Conservation (phyloP, 2,113 vertebrate species). For the Brachyhypopomus occidentalis region DNA sequence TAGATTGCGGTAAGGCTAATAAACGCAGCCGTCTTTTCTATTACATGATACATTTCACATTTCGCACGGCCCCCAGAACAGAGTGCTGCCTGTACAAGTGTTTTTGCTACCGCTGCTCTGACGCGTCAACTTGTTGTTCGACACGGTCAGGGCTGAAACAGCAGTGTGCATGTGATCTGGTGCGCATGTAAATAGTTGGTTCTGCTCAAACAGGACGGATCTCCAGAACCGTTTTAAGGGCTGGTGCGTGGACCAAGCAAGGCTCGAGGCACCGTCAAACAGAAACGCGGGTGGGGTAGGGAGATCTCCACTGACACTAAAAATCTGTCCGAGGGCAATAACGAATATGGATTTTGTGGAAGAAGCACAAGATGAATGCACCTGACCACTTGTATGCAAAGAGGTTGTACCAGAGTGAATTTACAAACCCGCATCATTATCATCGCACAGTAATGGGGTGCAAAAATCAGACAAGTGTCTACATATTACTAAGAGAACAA, state of each 20-base stretch:
- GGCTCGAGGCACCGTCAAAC: background rate
- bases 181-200: slow-evolving; percentile 7
- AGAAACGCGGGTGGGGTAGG: background rate
- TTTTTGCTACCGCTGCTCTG: slow-evolving; percentile 31
- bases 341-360: background rate
- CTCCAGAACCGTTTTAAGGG: background rate
- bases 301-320: background rate
- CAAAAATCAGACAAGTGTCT: background rate
- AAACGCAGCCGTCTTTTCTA: slow-evolving; percentile 9
- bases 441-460: slow-evolving; percentile 12
- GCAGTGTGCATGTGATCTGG: slow-evolving; percentile 26
- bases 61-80: slow-evolving; percentile 13
- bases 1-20: slow-evolving; percentile 15
- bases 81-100: slow-evolving; percentile 26
- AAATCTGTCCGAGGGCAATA: slow-evolving; percentile 11
- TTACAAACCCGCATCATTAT: slow-evolving; percentile 18
- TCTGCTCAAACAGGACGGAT: background rate
- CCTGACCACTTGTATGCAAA: slow-evolving; percentile 2
- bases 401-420: slow-evolving; percentile 17
- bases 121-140: slow-evolving; percentile 18
- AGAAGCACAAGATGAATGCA: slow-evolving; percentile 9
- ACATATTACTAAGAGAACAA: background rate
- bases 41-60: slow-evolving; percentile 9
- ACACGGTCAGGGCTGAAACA: slow-evolving; percentile 32
- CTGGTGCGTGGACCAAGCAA: slow-evolving; percentile 2